A percentile compares a stretch with the other conserved stretches of the same genome.
phyloP scores from a whole-genome alignment of 2,113 vertebrate species.

The Oncorhynchus kisutch region DNA sequence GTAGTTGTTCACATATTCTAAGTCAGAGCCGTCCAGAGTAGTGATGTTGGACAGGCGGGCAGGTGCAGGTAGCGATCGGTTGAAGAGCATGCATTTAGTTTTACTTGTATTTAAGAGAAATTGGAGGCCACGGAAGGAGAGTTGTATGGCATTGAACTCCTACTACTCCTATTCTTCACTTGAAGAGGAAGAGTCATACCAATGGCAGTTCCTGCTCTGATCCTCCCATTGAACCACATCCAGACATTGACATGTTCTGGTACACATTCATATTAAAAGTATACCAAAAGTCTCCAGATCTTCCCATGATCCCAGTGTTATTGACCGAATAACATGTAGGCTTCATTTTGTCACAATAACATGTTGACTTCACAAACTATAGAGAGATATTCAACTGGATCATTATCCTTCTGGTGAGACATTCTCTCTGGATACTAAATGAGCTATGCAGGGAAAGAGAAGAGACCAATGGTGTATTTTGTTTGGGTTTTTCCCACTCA shows the following conservation, averaged over 20 bases:
- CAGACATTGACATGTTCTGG: slow-evolving; percentile 31
- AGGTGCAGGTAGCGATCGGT: no score
- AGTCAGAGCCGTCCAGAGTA: no score
- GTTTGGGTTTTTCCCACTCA: slow-evolving; percentile 24
- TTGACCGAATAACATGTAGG: background rate
- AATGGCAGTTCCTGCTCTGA: background rate
- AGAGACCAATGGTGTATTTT: background rate
- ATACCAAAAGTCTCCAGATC: rapidly evolving
- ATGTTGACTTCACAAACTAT: slow-evolving; percentile 55
- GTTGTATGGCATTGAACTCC: no score
- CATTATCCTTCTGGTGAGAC: slow-evolving; percentile 64
- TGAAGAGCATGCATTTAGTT: no score
- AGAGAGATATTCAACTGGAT: slow-evolving; percentile 69
- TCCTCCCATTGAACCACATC: background rate
- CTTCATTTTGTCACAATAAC: background rate
- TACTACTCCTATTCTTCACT: background rate
- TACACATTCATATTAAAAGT: background rate
- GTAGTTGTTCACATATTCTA: no score
- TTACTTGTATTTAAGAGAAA: no score
- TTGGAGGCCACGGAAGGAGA: no score
- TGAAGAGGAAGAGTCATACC: background rate
- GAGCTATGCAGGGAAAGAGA: no score
- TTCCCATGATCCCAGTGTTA: background rate
- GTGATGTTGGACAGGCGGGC: no score
- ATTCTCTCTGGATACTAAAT: background rate